Percentiles rank a stretch among this genome's conserved stretches.
phyloP scores from a whole-genome alignment of 2,888 invertebrate species.

The Melanostoma mellinum region DNA sequence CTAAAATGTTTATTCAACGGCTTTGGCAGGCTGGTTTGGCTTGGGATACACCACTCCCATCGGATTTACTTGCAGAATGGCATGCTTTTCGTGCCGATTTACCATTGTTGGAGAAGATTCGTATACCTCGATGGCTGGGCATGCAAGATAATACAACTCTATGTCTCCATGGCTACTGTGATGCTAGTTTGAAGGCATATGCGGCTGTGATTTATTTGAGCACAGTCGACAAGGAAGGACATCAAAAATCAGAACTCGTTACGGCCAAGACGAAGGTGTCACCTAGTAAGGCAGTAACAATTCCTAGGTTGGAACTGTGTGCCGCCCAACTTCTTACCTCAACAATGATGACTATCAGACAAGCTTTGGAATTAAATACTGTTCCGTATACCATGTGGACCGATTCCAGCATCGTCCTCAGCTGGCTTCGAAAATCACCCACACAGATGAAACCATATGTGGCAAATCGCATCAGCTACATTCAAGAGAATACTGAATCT shows the following conservation, averaged over 20 bases:
- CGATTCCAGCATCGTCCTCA: slow-evolving; percentile 34
- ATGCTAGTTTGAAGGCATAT: slow-evolving; percentile 38
- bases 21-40: not conserved
- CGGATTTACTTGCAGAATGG: slow-evolving; percentile 38
- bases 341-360: slow-evolving; percentile 15
- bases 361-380: slow-evolving; percentile 17
- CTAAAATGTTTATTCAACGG: not conserved
- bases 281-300: slow-evolving; percentile 14
- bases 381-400: slow-evolving; percentile 22
- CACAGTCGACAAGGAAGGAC: not conserved
- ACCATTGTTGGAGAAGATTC: slow-evolving; percentile 13
- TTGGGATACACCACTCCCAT: slow-evolving; percentile 27
- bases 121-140: slow-evolving; percentile 49
- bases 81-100: slow-evolving; percentile 32
- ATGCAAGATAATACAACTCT: not conserved
- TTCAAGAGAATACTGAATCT: slow-evolving; percentile 22
- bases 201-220: slow-evolving; percentile 17
- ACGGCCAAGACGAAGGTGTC: slow-evolving; percentile 41
- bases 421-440: slow-evolving; percentile 35
- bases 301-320: slow-evolving; percentile 33
- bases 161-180: slow-evolving; percentile 38
- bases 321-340: slow-evolving; percentile 30
- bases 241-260: slow-evolving; percentile 1
- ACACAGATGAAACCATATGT: slow-evolving; percentile 37
- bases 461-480: slow-evolving; percentile 33